Conservation (phyloP, 2,888 invertebrate species). For the Heliothis peltigera region DNA sequence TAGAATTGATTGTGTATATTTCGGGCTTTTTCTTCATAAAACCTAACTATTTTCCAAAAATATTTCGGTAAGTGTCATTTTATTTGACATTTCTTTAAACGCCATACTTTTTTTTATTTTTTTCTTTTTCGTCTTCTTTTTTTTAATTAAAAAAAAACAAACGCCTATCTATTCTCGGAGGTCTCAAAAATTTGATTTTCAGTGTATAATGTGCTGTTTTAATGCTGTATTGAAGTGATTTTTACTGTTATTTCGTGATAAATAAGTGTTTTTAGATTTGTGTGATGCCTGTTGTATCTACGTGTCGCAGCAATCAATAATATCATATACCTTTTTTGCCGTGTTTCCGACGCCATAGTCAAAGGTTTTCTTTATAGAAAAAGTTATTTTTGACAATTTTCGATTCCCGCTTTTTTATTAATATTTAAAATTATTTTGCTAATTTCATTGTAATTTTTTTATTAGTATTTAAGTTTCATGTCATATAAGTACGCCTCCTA, state of each 20-base stretch:
- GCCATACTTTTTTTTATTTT: slow-evolving; percentile 77
- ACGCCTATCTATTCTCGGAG: slow-evolving; percentile 76
- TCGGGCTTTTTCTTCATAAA: slow-evolving; percentile 3
- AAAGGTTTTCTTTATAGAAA: slow-evolving; percentile 74
- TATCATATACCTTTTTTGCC: slow-evolving; percentile 62
- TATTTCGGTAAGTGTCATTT: slow-evolving; percentile 44
- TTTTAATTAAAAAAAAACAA: slow-evolving; percentile 86
- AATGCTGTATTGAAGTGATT: slow-evolving; percentile 7
- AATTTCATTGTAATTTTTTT: slow-evolving; percentile 19
- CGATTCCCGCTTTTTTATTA: slow-evolving; percentile 74
- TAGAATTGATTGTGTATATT: not conserved
- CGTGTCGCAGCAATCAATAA: slow-evolving; percentile 53
- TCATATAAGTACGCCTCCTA: not conserved
- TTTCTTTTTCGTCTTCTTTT: slow-evolving; percentile 69
- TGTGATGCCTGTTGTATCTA: slow-evolving; percentile 8
- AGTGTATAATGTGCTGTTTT: slow-evolving; percentile 50
- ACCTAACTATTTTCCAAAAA: slow-evolving; percentile 13
- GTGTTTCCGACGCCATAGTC: slow-evolving; percentile 68
- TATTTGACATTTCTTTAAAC: slow-evolving; percentile 72
- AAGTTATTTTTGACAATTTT: slow-evolving; percentile 78
- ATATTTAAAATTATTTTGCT: slow-evolving; percentile 57
- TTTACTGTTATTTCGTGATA: slow-evolving; percentile 16
- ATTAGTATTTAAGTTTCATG: not conserved
- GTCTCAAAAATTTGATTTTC: slow-evolving; percentile 56
- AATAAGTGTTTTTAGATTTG: slow-evolving; percentile 20